A percentile compares a stretch with the other conserved stretches of the same genome.
Evolutionary conservation across 1,140 invertebrate species (phyloP).

Genomic region (Pseudomyrmex pallidus): DNA sequence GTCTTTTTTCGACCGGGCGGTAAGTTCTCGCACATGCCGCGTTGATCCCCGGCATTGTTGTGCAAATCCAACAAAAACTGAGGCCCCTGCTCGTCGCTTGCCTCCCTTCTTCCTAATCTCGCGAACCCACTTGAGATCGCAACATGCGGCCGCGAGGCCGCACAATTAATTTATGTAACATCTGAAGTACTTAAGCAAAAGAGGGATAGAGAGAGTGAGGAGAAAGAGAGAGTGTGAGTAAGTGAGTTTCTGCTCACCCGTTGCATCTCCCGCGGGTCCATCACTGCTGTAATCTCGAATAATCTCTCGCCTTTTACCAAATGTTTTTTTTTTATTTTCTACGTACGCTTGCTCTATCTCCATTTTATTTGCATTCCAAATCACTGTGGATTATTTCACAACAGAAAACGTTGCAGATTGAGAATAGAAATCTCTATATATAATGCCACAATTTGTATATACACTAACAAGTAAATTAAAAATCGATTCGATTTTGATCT

Average conservation of each 20-base stretch:
- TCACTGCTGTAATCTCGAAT: slow-evolving; percentile 63
- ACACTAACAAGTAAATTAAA: slow-evolving; percentile 13
- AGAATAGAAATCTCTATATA: slow-evolving; percentile 3
- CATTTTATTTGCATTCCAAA: slow-evolving; percentile 47
- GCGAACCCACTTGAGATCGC: slow-evolving; percentile 79
- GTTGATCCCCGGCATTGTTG: slow-evolving; percentile 76
- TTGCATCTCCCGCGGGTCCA: slow-evolving; percentile 34
- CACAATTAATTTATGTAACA: slow-evolving; percentile 84
- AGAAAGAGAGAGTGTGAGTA: no score
- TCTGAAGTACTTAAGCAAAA: slow-evolving; percentile 75
- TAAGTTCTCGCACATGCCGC: slow-evolving; percentile 75
- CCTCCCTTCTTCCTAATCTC: slow-evolving; percentile 79
- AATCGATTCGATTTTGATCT: slow-evolving; percentile 13
- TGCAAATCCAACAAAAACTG: slow-evolving; percentile 81
- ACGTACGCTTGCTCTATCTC: neutral
- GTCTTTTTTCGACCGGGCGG: slow-evolving; percentile 54
- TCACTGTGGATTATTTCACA: slow-evolving; percentile 32
- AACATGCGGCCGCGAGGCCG: slow-evolving; percentile 74
- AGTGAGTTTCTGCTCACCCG: neutral
- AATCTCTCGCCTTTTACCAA: slow-evolving; percentile 52
- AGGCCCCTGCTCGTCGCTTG: neutral
- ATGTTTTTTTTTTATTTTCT: slow-evolving; percentile 43
- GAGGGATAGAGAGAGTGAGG: neutral
- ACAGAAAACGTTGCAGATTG: neutral
- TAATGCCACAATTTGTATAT: slow-evolving; percentile 7